Conservation (phyloP, 2,797 vertebrate genomes). For the Cheirogaleus major region DNA sequence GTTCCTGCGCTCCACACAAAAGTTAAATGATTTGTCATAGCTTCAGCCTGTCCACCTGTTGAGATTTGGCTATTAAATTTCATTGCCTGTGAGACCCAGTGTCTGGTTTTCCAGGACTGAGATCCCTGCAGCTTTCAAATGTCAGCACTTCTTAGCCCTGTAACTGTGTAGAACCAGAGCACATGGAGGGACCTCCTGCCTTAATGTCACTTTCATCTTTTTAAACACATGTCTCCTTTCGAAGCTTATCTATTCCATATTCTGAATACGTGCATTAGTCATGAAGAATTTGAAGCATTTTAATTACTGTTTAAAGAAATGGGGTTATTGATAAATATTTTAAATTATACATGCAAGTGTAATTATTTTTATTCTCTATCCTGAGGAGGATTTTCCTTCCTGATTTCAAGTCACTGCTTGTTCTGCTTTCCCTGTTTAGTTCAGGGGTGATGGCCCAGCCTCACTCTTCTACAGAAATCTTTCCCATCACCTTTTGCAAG, state of each 20-base stretch:
- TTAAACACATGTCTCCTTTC: not conserved
- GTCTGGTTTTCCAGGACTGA: conserved; percentile 26
- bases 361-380: not conserved
- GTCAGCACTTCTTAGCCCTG: not conserved
- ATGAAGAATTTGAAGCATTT: not conserved
- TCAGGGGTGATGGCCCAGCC: not conserved
- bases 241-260: conserved; percentile 29
- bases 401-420: not conserved
- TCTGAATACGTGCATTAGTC: conserved; percentile 1
- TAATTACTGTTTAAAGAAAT: conserved; percentile 20
- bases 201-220: conserved; percentile 38
- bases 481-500: not conserved
- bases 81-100: not conserved
- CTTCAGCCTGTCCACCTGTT: conserved; percentile 14
- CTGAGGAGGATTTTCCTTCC: not conserved
- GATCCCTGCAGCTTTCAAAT: not conserved
- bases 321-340: not conserved
- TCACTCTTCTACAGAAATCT: not conserved
- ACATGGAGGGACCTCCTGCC: not conserved
- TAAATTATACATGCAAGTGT: not conserved
- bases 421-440: not conserved
- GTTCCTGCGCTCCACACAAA: not conserved
- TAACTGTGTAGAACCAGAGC: not conserved
- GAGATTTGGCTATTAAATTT: conserved; percentile 15
- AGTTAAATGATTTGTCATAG: not conserved